Conservation (phyloP, 2,888 invertebrate species). For the Auanema sp. region DNA sequence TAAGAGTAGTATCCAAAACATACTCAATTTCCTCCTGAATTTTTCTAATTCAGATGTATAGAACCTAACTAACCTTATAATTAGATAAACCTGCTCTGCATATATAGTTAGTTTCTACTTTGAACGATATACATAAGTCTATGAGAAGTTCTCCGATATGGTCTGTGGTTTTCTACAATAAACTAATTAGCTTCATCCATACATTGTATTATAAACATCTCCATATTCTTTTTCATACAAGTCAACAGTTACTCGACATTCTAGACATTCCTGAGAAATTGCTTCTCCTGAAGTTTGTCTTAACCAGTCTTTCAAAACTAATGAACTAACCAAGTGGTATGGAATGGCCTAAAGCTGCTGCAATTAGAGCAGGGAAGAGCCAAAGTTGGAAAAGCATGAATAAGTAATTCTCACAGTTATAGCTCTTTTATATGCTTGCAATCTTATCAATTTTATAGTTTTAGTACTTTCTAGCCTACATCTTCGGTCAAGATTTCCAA, state of each 20-base stretch:
- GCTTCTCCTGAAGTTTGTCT: background rate
- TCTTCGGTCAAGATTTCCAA: too few species aligned
- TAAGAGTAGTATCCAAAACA: background rate
- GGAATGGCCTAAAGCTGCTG: too few species aligned
- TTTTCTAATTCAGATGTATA: too few species aligned
- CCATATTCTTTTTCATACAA: conserved; percentile 1
- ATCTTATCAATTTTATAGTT: too few species aligned
- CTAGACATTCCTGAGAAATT: background rate
- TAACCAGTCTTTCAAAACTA: too few species aligned
- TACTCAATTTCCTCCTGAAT: background rate
- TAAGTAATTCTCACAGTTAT: too few species aligned
- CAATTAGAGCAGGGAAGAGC: too few species aligned
- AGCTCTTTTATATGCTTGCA: too few species aligned
- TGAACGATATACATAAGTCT: background rate
- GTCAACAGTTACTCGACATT: conserved; percentile 1
- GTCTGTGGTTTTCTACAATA: background rate
- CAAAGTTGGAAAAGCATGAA: too few species aligned
- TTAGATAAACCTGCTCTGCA: background rate
- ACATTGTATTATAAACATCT: background rate
- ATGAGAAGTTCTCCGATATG: background rate
- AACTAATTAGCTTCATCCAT: background rate
- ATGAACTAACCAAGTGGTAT: too few species aligned
- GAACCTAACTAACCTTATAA: too few species aligned
- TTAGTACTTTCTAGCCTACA: too few species aligned
- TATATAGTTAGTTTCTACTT: background rate